Percentiles rank a stretch among this genome's conserved stretches.
phyloP scores from a whole-genome alignment of 2,113 vertebrate species.

The Trematomus loennbergii region DNA sequence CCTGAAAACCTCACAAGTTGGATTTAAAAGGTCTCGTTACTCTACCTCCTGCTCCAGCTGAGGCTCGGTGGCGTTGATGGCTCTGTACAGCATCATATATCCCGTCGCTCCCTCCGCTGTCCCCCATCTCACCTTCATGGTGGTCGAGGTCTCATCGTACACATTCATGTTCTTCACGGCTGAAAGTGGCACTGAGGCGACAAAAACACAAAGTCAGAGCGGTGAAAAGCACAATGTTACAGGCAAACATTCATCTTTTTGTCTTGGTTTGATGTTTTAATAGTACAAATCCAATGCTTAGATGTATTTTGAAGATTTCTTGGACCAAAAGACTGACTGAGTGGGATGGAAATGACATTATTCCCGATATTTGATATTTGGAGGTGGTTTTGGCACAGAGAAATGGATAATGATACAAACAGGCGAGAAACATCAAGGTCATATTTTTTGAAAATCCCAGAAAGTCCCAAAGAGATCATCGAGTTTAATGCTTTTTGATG shows the following conservation, averaged over 20 bases:
- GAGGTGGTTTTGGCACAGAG: conserved; percentile 7
- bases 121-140: conserved; percentile 91
- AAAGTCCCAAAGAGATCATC: neutral
- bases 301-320: neutral
- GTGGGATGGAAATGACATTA: neutral
- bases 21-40: neutral
- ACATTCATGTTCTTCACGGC: conserved; percentile 85
- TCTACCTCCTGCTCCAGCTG: conserved; percentile 88
- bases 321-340: neutral
- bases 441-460: neutral
- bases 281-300: neutral
- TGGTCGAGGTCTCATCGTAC: conserved; percentile 87
- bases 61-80: conserved; percentile 84
- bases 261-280: neutral
- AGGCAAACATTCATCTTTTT: neutral
- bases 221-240: neutral
- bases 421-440: neutral
- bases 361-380: neutral
- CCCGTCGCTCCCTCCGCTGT: conserved; percentile 86
- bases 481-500: neutral
- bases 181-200: conserved; percentile 87
- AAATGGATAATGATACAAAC: conserved; percentile 14
- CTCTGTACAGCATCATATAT: conserved; percentile 86
- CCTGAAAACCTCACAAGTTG: neutral
- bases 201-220: neutral